Percentiles rank a stretch among this genome's conserved stretches.
Evolutionary conservation across 2,797 vertebrate genomes (phyloP).

Genomic region (Melanotaenia maccullochi): DNA sequence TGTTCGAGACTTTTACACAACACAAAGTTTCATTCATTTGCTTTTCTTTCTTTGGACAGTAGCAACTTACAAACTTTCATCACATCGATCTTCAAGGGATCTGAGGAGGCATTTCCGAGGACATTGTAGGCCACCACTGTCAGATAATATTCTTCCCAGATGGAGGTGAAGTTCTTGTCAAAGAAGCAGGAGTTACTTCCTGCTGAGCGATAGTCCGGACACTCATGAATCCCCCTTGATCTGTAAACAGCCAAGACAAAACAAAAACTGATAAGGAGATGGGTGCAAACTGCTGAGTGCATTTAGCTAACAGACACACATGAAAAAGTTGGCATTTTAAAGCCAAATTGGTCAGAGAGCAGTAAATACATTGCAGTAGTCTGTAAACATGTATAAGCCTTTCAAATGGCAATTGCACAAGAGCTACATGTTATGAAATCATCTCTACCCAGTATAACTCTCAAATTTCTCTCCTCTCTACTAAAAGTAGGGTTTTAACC

Average conservation of each 20-base stretch:
- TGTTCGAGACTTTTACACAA: too few relatives aligned
- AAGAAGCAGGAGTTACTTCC: conserved; percentile 93
- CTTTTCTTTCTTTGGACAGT: neutral
- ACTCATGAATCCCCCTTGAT: conserved; percentile 76
- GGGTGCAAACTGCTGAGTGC: neutral
- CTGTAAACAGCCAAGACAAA: conserved; percentile 62
- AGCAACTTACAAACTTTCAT: conserved; percentile 86
- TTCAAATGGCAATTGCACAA: too few relatives aligned
- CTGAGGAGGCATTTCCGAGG: conserved; percentile 85
- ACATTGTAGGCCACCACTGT: conserved; percentile 86
- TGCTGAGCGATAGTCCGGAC: conserved; percentile 88
- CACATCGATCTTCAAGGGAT: conserved; percentile 84
- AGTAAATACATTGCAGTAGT: conserved; percentile 11
- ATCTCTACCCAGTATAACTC: conserved; percentile 1
- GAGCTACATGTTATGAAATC: neutral
- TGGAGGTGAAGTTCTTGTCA: conserved; percentile 84
- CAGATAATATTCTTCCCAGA: conserved; percentile 88
- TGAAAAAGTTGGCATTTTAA: neutral
- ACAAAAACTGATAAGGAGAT: conserved; percentile 14
- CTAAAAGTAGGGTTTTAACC: too few relatives aligned
- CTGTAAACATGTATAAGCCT: neutral
- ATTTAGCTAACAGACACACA: neutral
- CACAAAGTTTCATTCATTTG: neutral
- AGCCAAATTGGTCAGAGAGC: conserved; percentile 1
- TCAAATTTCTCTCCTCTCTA: neutral